Evolutionary conservation across 2,113 vertebrate species (phyloP).

Genomic region (Erythrocercus mccallii): DNA sequence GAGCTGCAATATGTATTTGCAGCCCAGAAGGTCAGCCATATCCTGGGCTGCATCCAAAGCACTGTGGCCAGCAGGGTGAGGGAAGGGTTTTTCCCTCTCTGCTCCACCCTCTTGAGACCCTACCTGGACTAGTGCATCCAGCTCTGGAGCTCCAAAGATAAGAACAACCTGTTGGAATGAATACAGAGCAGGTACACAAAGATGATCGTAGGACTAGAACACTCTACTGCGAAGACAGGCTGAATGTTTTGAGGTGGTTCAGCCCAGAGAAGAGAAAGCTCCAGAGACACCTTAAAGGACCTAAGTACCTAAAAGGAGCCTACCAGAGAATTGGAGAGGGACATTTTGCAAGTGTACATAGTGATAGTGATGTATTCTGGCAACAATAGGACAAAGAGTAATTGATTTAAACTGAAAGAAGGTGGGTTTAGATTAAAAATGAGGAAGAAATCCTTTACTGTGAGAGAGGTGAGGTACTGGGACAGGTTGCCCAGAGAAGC

Average conservation of each 20-base stretch:
- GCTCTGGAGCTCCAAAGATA: neutral
- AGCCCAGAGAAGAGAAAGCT: neutral
- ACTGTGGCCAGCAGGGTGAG: neutral
- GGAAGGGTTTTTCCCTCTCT: neutral
- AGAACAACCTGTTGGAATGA: neutral
- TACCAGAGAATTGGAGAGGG: neutral
- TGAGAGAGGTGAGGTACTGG: neutral
- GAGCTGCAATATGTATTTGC: neutral
- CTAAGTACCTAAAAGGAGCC: neutral
- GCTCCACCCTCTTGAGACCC: accelerated
- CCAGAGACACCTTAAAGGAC: neutral
- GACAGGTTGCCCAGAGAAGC: neutral
- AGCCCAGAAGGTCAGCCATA: neutral
- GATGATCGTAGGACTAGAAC: too few species aligned
- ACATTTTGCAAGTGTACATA: neutral
- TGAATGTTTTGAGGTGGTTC: neutral
- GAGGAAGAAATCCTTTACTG: neutral
- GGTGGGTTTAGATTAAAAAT: neutral
- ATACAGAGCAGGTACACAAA: neutral
- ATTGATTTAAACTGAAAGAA: neutral
- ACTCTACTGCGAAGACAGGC: neutral
- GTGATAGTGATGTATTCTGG: neutral
- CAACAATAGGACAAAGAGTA: neutral
- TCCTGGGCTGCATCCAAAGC: neutral
- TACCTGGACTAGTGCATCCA: neutral